Evolutionary conservation across 2,113 vertebrate species (phyloP).

Genomic region (Genyomyrus donnyi): DNA sequence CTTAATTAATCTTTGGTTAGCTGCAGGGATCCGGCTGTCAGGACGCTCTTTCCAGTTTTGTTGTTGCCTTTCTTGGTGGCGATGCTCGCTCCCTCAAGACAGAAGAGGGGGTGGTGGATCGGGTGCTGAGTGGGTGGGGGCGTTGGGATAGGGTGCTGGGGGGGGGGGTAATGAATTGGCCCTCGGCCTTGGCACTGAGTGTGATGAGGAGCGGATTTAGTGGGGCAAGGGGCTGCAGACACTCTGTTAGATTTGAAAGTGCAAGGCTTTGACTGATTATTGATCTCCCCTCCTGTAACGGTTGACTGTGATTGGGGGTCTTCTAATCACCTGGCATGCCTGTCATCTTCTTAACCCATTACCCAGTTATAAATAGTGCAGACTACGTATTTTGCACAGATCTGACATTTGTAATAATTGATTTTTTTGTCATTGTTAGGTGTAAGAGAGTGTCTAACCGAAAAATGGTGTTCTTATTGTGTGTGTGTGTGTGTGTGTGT

Average conservation of each 20-base stretch:
- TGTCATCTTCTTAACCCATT: not conserved
- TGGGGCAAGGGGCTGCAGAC: constrained; percentile 41
- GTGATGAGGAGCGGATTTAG: constrained; percentile 52
- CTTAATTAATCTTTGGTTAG: not conserved
- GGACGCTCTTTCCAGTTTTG: not conserved
- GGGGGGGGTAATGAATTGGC: constrained; percentile 21
- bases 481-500: not conserved
- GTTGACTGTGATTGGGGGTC: not conserved
- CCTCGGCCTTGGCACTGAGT: constrained; percentile 30
- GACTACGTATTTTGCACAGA: not conserved
- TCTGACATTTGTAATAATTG: not conserved
- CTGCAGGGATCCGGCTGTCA: not conserved
- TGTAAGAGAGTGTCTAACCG: not conserved
- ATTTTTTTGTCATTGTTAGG: not conserved
- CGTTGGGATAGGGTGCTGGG: constrained; percentile 15
- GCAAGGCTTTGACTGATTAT: not conserved
- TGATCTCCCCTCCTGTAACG: not conserved
- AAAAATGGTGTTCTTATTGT: not conserved
- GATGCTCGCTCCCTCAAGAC: not conserved
- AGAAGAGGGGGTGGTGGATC: not conserved
- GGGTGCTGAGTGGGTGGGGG: not conserved
- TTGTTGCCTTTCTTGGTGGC: not conserved
- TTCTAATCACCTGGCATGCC: not conserved
- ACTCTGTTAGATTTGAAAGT: not conserved
- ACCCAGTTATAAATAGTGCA: not conserved